Evolutionary conservation across 2,888 invertebrate genomes (phyloP).

Genomic region (Mythimna vitellina): DNA sequence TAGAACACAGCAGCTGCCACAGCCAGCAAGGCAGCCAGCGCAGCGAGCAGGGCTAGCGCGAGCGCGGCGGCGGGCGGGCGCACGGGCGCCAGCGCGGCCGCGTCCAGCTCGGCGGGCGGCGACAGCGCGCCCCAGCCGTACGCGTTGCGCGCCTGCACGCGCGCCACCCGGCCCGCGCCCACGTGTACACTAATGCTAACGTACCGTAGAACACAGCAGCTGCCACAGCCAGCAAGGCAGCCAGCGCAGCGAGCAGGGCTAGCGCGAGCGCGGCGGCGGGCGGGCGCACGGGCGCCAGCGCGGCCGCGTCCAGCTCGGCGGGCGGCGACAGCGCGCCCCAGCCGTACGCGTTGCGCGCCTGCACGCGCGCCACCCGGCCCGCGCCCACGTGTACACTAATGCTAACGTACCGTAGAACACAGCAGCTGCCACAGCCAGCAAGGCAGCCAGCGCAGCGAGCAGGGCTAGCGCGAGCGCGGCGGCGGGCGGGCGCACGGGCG

Average conservation of each 20-base stretch:
- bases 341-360: slow-evolving; percentile 93
- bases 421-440: slow-evolving; percentile 74
- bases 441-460: slow-evolving; percentile 87
- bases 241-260: slow-evolving; percentile 89
- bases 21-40: slow-evolving; percentile 80
- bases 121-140: too few species aligned
- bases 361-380: too few species aligned
- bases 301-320: slow-evolving; percentile 87
- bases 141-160: slow-evolving; percentile 91
- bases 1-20: slow-evolving; percentile 75
- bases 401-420: slow-evolving; percentile 75
- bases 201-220: slow-evolving; percentile 79
- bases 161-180: too few species aligned
- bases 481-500: background rate
- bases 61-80: too few species aligned
- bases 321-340: slow-evolving; percentile 93
- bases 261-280: too few species aligned
- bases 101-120: slow-evolving; percentile 89
- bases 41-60: slow-evolving; percentile 86
- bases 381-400: too few species aligned
- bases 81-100: slow-evolving; percentile 60
- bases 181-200: too few species aligned
- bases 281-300: slow-evolving; percentile 26
- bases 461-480: slow-evolving; percentile 73
- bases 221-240: slow-evolving; percentile 75